phyloP scores from a whole-genome alignment of 2,888 invertebrate genomes.

The Ceramica pisi region DNA sequence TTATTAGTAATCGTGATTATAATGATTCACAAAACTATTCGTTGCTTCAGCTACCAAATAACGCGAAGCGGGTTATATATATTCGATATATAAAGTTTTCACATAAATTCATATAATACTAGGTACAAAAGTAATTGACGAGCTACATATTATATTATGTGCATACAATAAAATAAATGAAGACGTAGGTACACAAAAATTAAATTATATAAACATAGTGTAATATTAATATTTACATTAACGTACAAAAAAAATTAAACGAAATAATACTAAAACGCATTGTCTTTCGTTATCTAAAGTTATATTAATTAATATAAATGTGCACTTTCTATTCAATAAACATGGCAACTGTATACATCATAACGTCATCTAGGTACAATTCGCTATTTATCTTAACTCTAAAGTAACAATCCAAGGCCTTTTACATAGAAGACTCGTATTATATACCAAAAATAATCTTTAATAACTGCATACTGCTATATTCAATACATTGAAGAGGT shows the following conservation, averaged over 20 bases:
- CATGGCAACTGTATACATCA: constrained; percentile 81
- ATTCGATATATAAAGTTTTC: constrained; percentile 38
- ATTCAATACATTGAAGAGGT: constrained; percentile 1
- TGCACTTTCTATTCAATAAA: constrained; percentile 76
- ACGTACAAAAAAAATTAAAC: constrained; percentile 72
- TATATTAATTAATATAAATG: constrained; percentile 60
- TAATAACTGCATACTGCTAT: constrained; percentile 36
- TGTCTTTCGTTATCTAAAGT: constrained; percentile 77
- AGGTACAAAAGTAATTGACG: constrained; percentile 64
- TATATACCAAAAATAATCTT: constrained; percentile 55
- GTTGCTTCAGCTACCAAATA: constrained; percentile 61
- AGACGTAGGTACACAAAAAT: constrained; percentile 51
- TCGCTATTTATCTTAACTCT: constrained; percentile 69
- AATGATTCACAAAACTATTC: constrained; percentile 70
- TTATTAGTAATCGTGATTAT: constrained; percentile 33
- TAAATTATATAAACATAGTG: constrained; percentile 46
- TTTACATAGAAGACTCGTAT: constrained; percentile 76
- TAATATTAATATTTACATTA: constrained; percentile 67
- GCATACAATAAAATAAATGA: constrained; percentile 53
- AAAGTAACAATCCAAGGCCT: constrained; percentile 80
- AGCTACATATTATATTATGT: constrained; percentile 46
- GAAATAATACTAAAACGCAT: constrained; percentile 90
- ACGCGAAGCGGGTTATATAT: constrained; percentile 40
- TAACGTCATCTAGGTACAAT: constrained; percentile 72
- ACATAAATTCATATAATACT: constrained; percentile 51